Evolutionary conservation across 92 coral and sea anemone species (phyloP), one percentile per base, ranked within the genome.

Genomic region (Zoanthus solanderi): DNA sequence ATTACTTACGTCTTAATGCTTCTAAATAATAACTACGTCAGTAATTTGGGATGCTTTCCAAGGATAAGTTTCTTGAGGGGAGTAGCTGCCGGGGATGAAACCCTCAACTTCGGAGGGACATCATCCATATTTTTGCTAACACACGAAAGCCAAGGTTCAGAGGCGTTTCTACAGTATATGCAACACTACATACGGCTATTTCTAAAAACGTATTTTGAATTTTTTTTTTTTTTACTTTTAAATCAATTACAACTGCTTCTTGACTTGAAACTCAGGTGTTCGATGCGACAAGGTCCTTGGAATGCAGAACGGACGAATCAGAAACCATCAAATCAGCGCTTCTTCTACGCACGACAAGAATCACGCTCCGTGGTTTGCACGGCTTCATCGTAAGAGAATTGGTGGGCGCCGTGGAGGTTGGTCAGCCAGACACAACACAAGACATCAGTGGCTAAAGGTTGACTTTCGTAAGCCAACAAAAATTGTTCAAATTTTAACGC

Each of bases 211-310:
- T 63, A 3, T 63, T n/a, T 63, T 63, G 23, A 17, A 23, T 23
- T 63, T 37, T 4, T 16, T 23, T 63, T 17, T 4, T 17, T 14
- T 15, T 63, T 16, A 63, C 69, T 63, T 63, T 63, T 16, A 63
- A 63, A 63, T 1, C 69, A 63, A 30, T 18, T 6, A 67, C 17
- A 14, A 8, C 8, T 63, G 29, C 10, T 63, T 63, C 7, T 15
- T 10, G 29, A 5, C 29, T 17, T 52, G 44, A 52, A 76, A 52
- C 50, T 10, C 71, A 78, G 83, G 83, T 14, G 71, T 78, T 34
- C 83, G 92, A 56, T 90, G 93, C 57, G 89, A 90, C 77, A 92
- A 71, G 32, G 76, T 83, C 8, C 65, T 92, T 54, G 94, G 94
- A 47, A 86, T 92, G 93, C 80, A 83, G 28, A 92, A 83, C 61